These are phyloP conservation scores for Pangasius mekongensis DNA, from an alignment of 2,797 vertebrate genomes.

Conservation along the genomic window DNA sequence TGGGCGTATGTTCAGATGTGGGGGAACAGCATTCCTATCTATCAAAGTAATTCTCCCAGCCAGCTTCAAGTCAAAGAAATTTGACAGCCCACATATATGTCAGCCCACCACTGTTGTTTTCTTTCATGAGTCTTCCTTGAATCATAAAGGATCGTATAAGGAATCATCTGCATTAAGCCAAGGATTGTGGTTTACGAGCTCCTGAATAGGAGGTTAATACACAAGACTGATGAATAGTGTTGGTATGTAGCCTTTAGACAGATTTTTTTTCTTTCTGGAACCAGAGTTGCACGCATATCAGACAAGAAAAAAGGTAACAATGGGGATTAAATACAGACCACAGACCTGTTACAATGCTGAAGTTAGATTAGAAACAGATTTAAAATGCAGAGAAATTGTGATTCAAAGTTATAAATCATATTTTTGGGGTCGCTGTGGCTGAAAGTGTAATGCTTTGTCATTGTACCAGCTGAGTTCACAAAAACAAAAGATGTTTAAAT, in stretches of 20 bases:
- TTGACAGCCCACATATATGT: constrained; percentile 63
- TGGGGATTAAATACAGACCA: background rate
- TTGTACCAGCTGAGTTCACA: background rate
- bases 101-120: constrained; percentile 57
- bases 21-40: constrained; percentile 78
- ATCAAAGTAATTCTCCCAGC: constrained; percentile 72
- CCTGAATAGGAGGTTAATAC: constrained; percentile 32
- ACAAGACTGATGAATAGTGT: constrained; percentile 23
- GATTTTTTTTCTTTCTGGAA: constrained; percentile 3
- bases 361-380: background rate
- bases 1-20: constrained; percentile 66
- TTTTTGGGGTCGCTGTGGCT: background rate
- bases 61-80: constrained; percentile 65
- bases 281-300: background rate
- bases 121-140: constrained; percentile 69
- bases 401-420: background rate
- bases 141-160: constrained; percentile 59
- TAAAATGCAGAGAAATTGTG: background rate
- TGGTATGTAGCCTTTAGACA: constrained; percentile 45
- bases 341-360: background rate
- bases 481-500: background rate
- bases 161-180: constrained; percentile 34
- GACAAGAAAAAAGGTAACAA: background rate
- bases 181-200: background rate
- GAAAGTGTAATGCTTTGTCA: constrained; percentile 15